Percentiles rank a stretch among this genome's conserved stretches.
phyloP scores from a whole-genome alignment of 2,888 invertebrate species.

The Ormia ochracea region DNA sequence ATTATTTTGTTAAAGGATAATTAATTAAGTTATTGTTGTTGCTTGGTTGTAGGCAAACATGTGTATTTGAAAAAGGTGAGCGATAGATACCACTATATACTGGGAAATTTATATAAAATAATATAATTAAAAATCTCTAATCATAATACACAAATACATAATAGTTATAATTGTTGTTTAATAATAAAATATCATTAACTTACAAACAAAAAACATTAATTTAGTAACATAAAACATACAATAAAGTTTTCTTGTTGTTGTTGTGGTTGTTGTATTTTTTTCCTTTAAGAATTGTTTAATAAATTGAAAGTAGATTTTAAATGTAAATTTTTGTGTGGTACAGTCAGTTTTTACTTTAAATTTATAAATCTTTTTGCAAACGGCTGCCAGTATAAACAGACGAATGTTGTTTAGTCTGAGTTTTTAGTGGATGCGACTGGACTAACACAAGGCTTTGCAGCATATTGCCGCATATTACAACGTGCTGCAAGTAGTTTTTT shows the following conservation, averaged over 20 bases:
- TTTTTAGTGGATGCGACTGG: conserved; percentile 9
- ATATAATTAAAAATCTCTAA: conserved; percentile 17
- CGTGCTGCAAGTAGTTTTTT: background rate
- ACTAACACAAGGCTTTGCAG: conserved; percentile 1
- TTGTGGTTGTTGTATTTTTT: too few relatives aligned
- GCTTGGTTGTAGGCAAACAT: background rate
- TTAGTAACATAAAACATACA: conserved; percentile 53
- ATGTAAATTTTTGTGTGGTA: too few relatives aligned
- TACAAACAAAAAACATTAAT: conserved; percentile 57
- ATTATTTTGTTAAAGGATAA: conserved; percentile 12
- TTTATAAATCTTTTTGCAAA: too few relatives aligned
- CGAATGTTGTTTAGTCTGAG: too few relatives aligned
- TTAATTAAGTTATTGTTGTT: conserved; percentile 10
- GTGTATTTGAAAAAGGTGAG: too few relatives aligned
- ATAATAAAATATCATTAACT: conserved; percentile 46
- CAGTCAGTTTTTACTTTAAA: too few relatives aligned
- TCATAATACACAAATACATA: conserved; percentile 9
- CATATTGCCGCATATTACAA: background rate
- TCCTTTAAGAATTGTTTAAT: too few relatives aligned
- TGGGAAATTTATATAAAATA: conserved; percentile 16
- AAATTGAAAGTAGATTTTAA: too few relatives aligned
- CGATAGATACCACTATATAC: too few relatives aligned
- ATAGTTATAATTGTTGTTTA: background rate
- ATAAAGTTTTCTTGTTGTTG: conserved; percentile 3
- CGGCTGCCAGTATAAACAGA: too few relatives aligned